Evolutionary conservation across 2,113 vertebrate species (phyloP), one percentile per base, ranked within the genome.

Genomic region (Eurypyga helias): DNA sequence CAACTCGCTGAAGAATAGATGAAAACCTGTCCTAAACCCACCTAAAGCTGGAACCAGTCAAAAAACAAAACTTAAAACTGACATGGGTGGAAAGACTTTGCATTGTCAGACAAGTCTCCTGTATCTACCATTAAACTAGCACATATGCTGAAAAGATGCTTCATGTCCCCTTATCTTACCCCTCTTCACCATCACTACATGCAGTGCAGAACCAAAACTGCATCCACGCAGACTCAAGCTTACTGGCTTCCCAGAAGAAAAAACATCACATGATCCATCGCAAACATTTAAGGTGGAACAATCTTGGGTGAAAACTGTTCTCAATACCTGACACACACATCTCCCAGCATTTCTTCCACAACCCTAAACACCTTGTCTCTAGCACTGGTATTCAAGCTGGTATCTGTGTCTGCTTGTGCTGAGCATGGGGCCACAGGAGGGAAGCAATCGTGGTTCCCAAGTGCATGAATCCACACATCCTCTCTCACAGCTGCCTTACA

Each of bases 351-450:
- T 90, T 85, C 36, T 78, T 84, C 49, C 29, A 64, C 0, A 1
- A 38, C 45, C 31, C 45, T 52, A 69, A 18, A 14, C 24, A 65
- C 13, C 7, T 66, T 73, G 58, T 29, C 29, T 94, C 36, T 81
- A 34, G 38, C 64, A 57, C 54, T 55, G 34, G 33, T 14, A 72
- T 73, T 52, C 33, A 87, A 57, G 25, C 9, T 3, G 3, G 4
- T 29, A 26, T 34, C 54, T 13, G 5, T 36, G n/a, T n/a, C 60
- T 45, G 33, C 19, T 45, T 23, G 34, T 3, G 8, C 31, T 48
- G 23, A 70, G 64, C 60, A 38, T 0, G 0, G 15, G 54, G 36
- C 24, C 36, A 78, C 4, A 23, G 24, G 13, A 78, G 5, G 38
- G 12, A 38, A 72, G 29, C 26, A 34, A 14, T 23, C 1, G 1